These are phyloP conservation scores for Ellobius talpinus DNA, from an alignment of 2,113 vertebrate species.

Conservation along the genomic window DNA sequence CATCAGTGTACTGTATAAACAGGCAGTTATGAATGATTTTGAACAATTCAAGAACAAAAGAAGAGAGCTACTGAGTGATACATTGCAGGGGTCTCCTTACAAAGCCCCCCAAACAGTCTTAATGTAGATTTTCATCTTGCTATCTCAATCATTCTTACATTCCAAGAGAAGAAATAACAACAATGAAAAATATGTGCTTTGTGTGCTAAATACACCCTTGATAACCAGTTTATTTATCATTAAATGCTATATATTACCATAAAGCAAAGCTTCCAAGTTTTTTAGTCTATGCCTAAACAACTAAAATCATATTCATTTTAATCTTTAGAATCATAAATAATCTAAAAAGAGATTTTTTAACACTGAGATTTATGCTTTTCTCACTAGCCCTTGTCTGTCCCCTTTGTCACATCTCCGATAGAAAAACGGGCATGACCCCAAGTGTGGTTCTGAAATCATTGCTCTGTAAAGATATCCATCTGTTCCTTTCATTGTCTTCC, in stretches of 20 bases:
- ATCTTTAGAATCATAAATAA: conserved; percentile 44
- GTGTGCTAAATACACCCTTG: not conserved
- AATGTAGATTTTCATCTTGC: not conserved
- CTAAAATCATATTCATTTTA: conserved; percentile 29
- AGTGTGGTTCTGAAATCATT: conserved; percentile 53
- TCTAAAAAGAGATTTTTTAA: not conserved
- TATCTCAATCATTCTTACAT: not conserved
- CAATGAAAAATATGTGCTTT: conserved; percentile 26
- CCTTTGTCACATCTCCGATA: conserved; percentile 49
- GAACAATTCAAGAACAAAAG: not conserved
- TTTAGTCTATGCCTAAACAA: not conserved
- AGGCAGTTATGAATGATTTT: not conserved
- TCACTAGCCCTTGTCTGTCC: not conserved
- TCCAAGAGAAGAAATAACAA: not conserved
- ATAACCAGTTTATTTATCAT: conserved; percentile 27
- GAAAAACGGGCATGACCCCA: conserved; percentile 65
- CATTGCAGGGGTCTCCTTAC: not conserved
- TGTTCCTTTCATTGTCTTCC: conserved; percentile 78
- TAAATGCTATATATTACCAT: not conserved
- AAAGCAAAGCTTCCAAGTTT: conserved; percentile 19
- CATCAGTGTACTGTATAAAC: not conserved
- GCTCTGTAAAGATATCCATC: conserved; percentile 76
- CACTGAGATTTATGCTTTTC: not conserved
- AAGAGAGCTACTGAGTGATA: not conserved
- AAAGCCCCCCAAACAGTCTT: not conserved